Conservation (phyloP, 2,113 vertebrate genomes). For the Percopsis transmontana region DNA sequence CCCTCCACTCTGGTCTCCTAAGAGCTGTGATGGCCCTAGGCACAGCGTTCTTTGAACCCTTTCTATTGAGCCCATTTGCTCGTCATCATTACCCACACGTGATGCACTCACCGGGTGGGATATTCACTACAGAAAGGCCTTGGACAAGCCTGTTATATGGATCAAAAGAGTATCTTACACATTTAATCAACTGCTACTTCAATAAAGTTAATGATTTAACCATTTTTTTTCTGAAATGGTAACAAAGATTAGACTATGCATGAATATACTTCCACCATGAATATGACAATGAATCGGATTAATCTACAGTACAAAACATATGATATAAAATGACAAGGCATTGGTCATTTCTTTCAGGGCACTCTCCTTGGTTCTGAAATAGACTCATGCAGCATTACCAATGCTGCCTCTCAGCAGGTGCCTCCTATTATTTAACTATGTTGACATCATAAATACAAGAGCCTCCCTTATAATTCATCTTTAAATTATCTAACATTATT, state of each 20-base stretch:
- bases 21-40: slow-evolving; percentile 63
- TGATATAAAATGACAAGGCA: background rate
- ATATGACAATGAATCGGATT: background rate
- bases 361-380: slow-evolving; percentile 50
- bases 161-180: no score
- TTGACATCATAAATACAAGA: no score
- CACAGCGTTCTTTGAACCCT: slow-evolving; percentile 72
- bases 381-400: background rate
- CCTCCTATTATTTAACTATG: no score
- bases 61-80: slow-evolving; percentile 71
- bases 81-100: slow-evolving; percentile 67
- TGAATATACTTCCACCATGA: background rate
- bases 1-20: slow-evolving; percentile 58
- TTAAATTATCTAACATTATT: no score
- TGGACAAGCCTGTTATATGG: background rate
- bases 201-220: background rate
- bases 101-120: slow-evolving; percentile 36
- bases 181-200: background rate
- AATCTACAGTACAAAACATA: background rate
- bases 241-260: background rate
- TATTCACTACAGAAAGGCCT: slow-evolving; percentile 5
- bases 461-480: no score
- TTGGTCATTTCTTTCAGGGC: background rate
- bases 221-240: background rate
- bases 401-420: no score